Percentiles rank a stretch among this genome's conserved stretches.
These are phyloP conservation scores for Zaprionus vittiger DNA, from an alignment of 1,140 invertebrate genomes.

Conservation along the genomic window DNA sequence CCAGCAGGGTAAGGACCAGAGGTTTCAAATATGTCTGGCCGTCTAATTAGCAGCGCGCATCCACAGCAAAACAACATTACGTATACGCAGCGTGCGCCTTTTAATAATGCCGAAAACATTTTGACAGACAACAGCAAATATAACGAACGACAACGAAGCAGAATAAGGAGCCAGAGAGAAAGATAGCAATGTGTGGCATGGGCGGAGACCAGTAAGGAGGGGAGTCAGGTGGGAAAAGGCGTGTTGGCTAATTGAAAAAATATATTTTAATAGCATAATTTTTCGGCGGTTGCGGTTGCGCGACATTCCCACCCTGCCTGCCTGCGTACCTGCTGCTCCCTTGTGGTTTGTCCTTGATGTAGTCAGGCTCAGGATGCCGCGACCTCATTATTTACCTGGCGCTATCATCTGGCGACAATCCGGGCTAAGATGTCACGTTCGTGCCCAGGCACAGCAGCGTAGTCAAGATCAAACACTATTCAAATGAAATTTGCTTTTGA, in stretches of 20 bases:
- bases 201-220: background rate
- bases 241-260: constrained; percentile 57
- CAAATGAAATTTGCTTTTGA: constrained; percentile 46
- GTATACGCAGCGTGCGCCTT: constrained; percentile 54
- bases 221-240: background rate
- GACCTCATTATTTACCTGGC: constrained; percentile 28
- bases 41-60: constrained; percentile 52
- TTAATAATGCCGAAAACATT: constrained; percentile 53
- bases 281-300: constrained; percentile 37
- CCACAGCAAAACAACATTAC: constrained; percentile 39
- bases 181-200: background rate
- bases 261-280: constrained; percentile 60
- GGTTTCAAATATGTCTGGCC: constrained; percentile 39
- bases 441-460: background rate
- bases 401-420: constrained; percentile 41
- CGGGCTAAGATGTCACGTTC: constrained; percentile 38
- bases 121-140: constrained; percentile 41
- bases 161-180: background rate
- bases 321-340: background rate
- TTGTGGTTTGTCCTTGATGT: constrained; percentile 7
- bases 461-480: constrained; percentile 49
- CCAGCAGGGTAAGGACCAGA: background rate
- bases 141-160: background rate
- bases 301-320: background rate
- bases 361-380: background rate